phyloP scores from a whole-genome alignment of 2,113 vertebrate genomes.

The Opisthocomus hoazin region DNA sequence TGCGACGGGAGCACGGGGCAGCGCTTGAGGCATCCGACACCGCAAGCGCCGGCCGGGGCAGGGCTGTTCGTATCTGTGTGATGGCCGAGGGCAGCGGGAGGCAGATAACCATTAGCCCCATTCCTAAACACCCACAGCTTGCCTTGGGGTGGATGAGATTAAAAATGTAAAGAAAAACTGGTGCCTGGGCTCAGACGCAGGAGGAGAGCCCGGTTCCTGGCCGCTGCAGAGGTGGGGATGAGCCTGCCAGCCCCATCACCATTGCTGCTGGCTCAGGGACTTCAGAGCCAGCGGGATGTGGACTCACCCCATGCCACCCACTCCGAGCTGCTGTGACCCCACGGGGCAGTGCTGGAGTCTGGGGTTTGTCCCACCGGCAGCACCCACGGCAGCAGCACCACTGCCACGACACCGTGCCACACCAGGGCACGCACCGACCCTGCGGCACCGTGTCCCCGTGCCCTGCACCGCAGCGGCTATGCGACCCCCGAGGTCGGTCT shows the following conservation, averaged over 20 bases:
- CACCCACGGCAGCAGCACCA: background rate
- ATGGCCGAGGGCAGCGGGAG: background rate
- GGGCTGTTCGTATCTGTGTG: background rate
- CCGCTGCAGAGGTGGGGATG: background rate
- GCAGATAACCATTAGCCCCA: background rate
- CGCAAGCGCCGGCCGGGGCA: background rate
- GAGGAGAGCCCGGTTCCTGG: background rate
- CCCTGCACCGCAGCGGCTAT: accelerated
- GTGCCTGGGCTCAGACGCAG: background rate
- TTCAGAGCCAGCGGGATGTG: background rate
- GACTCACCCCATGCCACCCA: accelerated
- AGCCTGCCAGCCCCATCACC: background rate
- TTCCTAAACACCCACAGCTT: background rate
- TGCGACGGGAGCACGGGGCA: too few relatives aligned
- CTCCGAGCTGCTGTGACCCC: background rate
- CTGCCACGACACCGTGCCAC: background rate
- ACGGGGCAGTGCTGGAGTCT: too few relatives aligned
- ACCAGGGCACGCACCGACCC: accelerated
- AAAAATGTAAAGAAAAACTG: background rate
- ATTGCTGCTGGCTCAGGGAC: background rate
- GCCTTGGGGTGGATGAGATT: background rate
- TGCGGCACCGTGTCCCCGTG: background rate
- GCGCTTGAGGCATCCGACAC: too few relatives aligned
- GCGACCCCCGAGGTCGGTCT: background rate
- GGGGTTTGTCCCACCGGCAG: background rate